phyloP scores from a whole-genome alignment of 2,888 invertebrate species.

The Achlya flavicornis region DNA sequence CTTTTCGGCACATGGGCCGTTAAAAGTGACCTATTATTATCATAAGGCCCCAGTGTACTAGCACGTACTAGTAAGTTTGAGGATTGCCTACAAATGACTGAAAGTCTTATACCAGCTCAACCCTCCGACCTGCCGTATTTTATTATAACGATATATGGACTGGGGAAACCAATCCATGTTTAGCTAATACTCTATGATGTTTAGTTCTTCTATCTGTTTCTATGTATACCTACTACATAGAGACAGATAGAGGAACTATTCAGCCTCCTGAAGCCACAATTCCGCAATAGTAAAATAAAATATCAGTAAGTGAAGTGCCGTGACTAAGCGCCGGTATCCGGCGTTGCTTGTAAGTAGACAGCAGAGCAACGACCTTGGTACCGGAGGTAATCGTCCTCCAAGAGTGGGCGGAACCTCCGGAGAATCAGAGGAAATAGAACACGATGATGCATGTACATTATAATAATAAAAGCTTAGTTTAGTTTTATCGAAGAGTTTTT shows the following conservation, averaged over 20 bases:
- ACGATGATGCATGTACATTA: slow-evolving; percentile 19
- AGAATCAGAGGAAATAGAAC: slow-evolving; percentile 37
- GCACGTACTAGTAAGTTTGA: too few relatives aligned
- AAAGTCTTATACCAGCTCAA: too few relatives aligned
- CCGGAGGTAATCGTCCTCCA: slow-evolving; percentile 39
- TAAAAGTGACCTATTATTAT: too few relatives aligned
- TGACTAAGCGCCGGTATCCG: slow-evolving; percentile 32
- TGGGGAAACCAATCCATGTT: not conserved
- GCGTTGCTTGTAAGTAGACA: slow-evolving; percentile 36
- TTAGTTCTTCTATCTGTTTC: too few relatives aligned
- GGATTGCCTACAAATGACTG: too few relatives aligned
- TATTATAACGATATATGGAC: too few relatives aligned
- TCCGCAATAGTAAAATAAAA: slow-evolving; percentile 5
- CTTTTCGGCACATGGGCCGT: too few relatives aligned
- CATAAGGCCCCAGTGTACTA: too few relatives aligned
- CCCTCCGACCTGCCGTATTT: too few relatives aligned
- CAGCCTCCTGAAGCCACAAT: not conserved
- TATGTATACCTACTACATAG: too few relatives aligned
- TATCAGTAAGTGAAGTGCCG: slow-evolving; percentile 12
- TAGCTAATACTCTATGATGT: not conserved
- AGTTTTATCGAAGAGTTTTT: slow-evolving; percentile 7
- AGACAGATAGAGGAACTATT: not conserved
- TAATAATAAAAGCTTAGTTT: slow-evolving; percentile 14
- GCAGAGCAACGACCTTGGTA: slow-evolving; percentile 32
- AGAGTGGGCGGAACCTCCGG: slow-evolving; percentile 32